Base-by-base conservation (phyloP, 2,797 vertebrate genomes). In the Halcyon badia region DNA sequence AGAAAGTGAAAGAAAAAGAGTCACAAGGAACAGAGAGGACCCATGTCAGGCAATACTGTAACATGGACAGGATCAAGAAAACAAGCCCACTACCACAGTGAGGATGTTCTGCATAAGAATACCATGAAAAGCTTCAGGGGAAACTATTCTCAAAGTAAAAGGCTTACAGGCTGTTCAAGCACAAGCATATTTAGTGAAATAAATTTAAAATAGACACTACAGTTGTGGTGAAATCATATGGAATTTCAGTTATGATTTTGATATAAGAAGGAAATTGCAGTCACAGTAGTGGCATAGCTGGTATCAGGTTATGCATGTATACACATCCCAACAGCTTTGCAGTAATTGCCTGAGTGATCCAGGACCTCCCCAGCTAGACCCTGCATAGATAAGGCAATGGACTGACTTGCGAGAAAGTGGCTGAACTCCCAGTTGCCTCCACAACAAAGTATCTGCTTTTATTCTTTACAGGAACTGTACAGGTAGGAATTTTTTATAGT, bases 41-140 rank as follows among this genome's bases (percentile, higher is more conserved):
- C 4, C 4, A 25, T 31, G 11, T 35, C 22, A 73, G 41, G 46
- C 73, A 65, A 88, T 52, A 61, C 7, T 41, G 1, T 44, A 57
- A 65, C 5, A 22, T 5, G 35, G 46, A 10, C 9, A 62, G 30
- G 24, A 85, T 37, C 10, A 41, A 65, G 82, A 79, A 77, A 89
- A 79, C 14, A 56, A 49, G 8, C 7, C 4, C 9, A 8, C 20
- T 69, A 6, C 5, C 14, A 62, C 0, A 0, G 28, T 60, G 28
- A 69, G 7, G 19, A 49, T 68, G 16, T 37, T 76, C 75, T 66
- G 8, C 16, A 1, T 14, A 52, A 69, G 16, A 46, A 56, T 9
- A 39, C 28, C 0, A 2, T 35, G 14, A 76, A 72, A 89, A 82
- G 46, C 30, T 33, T 73, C n/a, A 66, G 33, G 54, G 19, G 31